phyloP scores from a whole-genome alignment of 2,888 invertebrate genomes.

The Aphodius granarius region DNA sequence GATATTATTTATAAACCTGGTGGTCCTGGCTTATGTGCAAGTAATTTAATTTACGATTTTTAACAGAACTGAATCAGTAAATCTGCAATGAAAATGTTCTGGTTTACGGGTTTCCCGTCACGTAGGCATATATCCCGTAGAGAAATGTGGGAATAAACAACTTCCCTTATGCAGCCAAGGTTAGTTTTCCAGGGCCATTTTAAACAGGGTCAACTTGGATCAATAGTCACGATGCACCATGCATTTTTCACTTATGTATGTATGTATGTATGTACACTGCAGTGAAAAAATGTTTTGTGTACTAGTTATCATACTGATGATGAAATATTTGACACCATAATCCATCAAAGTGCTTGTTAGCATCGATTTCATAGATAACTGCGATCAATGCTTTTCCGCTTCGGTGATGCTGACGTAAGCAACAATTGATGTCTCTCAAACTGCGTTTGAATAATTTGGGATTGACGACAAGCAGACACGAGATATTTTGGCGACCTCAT shows the following conservation, averaged over 20 bases:
- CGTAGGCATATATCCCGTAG: background rate
- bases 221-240: background rate
- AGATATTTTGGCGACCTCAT: background rate
- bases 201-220: background rate
- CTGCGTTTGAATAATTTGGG: background rate
- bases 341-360: background rate
- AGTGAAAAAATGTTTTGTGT: too few species aligned
- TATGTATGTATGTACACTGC: too few species aligned
- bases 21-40: too few species aligned
- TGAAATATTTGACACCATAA: too few species aligned
- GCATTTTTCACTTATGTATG: background rate
- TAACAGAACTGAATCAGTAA: background rate
- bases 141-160: background rate
- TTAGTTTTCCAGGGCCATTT: background rate
- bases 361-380: background rate
- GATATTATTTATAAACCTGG: too few species aligned
- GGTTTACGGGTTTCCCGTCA: background rate
- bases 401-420: background rate
- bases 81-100: background rate
- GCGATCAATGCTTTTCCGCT: background rate
- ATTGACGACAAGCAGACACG: background rate
- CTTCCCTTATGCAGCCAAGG: background rate
- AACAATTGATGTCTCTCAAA: background rate
- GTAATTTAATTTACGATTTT: too few species aligned
- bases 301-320: too few species aligned